These are phyloP conservation scores for Drosophila pruinosa DNA, from an alignment of 1,140 invertebrate genomes.

Conservation along the genomic window DNA sequence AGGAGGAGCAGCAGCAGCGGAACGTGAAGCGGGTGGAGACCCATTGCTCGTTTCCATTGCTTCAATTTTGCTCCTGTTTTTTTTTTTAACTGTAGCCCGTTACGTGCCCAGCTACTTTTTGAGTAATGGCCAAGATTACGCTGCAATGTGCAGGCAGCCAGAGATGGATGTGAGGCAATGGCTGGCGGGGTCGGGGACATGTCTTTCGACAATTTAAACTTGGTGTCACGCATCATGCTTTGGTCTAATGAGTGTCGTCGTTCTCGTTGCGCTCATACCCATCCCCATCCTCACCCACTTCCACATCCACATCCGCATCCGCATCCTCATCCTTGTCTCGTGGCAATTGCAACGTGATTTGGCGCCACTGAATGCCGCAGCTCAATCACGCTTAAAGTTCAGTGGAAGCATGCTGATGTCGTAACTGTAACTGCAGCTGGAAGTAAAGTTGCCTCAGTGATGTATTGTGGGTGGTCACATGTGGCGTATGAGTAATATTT, in stretches of 20 bases:
- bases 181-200: slow-evolving; percentile 24
- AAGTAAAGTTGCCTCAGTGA: slow-evolving; percentile 23
- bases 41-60: slow-evolving; percentile 41
- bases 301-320: too few species aligned
- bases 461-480: slow-evolving; percentile 26
- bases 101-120: slow-evolving; percentile 75
- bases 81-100: slow-evolving; percentile 32
- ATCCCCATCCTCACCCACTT: slow-evolving; percentile 11
- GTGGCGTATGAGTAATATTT: slow-evolving; percentile 58
- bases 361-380: slow-evolving; percentile 48
- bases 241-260: slow-evolving; percentile 69
- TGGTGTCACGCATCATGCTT: slow-evolving; percentile 77
- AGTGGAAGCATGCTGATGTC: not conserved
- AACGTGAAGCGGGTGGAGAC: not conserved
- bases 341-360: slow-evolving; percentile 75
- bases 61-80: slow-evolving; percentile 30
- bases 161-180: slow-evolving; percentile 25
- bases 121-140: slow-evolving; percentile 77
- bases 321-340: slow-evolving; percentile 15
- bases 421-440: not conserved
- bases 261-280: slow-evolving; percentile 36
- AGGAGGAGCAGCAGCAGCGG: not conserved
- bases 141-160: slow-evolving; percentile 49
- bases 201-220: slow-evolving; percentile 72
- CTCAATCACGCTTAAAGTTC: slow-evolving; percentile 47